phyloP scores from a whole-genome alignment of 1,140 invertebrate species.

The Drosophila bocki region DNA sequence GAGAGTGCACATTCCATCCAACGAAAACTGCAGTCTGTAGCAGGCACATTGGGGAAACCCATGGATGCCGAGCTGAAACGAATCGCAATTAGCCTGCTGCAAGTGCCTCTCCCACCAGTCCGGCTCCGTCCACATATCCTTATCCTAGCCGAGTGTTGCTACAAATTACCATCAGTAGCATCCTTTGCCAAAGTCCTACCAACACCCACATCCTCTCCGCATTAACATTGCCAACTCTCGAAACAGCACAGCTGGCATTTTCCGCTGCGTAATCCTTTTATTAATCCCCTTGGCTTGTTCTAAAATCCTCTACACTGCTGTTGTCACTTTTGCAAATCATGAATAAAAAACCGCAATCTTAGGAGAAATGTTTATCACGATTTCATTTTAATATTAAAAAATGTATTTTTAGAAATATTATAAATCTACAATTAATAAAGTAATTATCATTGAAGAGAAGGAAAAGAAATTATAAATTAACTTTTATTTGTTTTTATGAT shows the following conservation, averaged over 20 bases:
- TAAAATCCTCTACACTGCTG: conserved; percentile 81
- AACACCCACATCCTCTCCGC: conserved; percentile 37
- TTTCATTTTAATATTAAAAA: neutral
- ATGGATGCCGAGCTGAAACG: conserved; percentile 50
- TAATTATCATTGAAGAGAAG: too few relatives aligned
- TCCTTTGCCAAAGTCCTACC: conserved; percentile 25
- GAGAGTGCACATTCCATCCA: conserved; percentile 9
- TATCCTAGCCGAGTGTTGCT: conserved; percentile 61
- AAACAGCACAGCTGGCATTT: conserved; percentile 78
- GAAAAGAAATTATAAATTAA: neutral
- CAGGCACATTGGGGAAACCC: conserved; percentile 23
- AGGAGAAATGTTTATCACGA: conserved; percentile 15
- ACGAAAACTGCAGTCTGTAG: conserved; percentile 60
- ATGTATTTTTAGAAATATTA: neutral
- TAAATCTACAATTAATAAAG: neutral
- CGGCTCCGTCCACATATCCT: conserved; percentile 18
- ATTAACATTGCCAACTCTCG: conserved; percentile 65
- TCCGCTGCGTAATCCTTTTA: conserved; percentile 82
- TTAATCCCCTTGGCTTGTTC: conserved; percentile 78
- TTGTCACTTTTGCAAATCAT: conserved; percentile 80
- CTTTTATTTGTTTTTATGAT: too few relatives aligned
- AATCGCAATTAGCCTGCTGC: conserved; percentile 73
- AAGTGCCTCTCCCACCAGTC: conserved; percentile 36
- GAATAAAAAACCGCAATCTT: conserved; percentile 55
- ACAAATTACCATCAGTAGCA: conserved; percentile 75